phyloP scores from a whole-genome alignment of 2,888 invertebrate species.

The Cerceris ruficornis region DNA sequence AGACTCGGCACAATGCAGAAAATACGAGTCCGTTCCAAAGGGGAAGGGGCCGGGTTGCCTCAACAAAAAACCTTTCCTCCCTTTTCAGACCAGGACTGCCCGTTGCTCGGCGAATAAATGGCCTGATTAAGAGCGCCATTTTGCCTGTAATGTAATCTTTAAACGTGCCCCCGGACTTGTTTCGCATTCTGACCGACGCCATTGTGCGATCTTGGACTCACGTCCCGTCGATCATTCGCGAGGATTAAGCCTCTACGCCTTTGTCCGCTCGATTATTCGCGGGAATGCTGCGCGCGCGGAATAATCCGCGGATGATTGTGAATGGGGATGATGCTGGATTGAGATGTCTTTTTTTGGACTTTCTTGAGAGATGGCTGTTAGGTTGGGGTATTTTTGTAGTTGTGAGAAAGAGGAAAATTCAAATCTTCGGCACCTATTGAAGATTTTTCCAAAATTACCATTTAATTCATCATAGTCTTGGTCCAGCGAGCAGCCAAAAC shows the following conservation, averaged over 20 bases:
- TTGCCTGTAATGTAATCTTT: slow-evolving; percentile 75
- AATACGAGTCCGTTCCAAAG: slow-evolving; percentile 42
- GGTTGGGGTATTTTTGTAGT: too few relatives aligned
- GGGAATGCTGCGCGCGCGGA: not conserved
- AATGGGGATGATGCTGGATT: not conserved
- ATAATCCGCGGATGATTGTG: not conserved
- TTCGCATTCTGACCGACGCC: slow-evolving; percentile 20
- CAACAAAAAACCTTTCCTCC: slow-evolving; percentile 51
- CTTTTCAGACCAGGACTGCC: slow-evolving; percentile 50
- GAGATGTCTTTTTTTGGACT: not conserved
- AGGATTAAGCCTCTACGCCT: slow-evolving; percentile 29
- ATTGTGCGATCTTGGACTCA: slow-evolving; percentile 57
- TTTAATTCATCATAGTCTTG: too few relatives aligned
- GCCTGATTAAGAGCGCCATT: slow-evolving; percentile 77
- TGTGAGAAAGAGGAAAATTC: too few relatives aligned
- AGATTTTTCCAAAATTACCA: too few relatives aligned
- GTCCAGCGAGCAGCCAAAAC: too few relatives aligned
- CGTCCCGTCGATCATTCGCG: slow-evolving; percentile 66
- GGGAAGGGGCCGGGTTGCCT: slow-evolving; percentile 10
- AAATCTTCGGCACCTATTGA: too few relatives aligned
- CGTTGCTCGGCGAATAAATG: slow-evolving; percentile 72
- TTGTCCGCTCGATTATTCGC: slow-evolving; percentile 36
- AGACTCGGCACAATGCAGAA: slow-evolving; percentile 56
- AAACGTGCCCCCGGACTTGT: slow-evolving; percentile 50
- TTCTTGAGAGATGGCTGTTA: too few relatives aligned